Base-by-base conservation (phyloP, 2,113 vertebrate species). In the Hirundichthys speculiger region DNA sequence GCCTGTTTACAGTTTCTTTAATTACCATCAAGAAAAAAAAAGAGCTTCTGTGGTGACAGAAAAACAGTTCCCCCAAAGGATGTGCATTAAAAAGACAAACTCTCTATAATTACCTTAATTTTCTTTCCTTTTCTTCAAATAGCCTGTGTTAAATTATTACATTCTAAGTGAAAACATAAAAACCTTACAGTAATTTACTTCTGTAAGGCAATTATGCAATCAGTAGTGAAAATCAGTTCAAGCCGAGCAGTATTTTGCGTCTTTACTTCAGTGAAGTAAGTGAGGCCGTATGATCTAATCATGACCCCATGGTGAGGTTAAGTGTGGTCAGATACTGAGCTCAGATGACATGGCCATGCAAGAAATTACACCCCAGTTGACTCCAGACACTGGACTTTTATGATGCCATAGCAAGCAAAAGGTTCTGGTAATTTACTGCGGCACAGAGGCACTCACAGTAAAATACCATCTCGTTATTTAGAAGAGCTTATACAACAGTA, bases 81-180 rank as follows among this genome's bases (percentile, higher is more conserved):
- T 47, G 20, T 51, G 41, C 63, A 71, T 82, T 76, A 70, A 51
- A 20, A 49, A 64, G 65, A 76, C 62, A 79, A 81, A 77, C 18
- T 65, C 16, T 9, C 9, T 18, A 73, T 70, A 64, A 76, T 73
- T 74, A 64, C 49, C 46, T 64, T 34, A 3, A 34, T 34, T 34
- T 34, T 34, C 30, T 34, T 34, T 10, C 30, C 9, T 46, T 67
- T 48, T 45, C 60, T 57, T 6, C 34, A 21, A 63, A 39, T 64
- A 64, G 46, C 52, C 45, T 64, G 24, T 2, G 5, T 39, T 64
- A 60, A 24, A 47, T 58, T 64, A 43, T 72, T 20, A 70, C 61
- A 55, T 55, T 45, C 19, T 25, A 56, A 69, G 40, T 47, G 5
- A 43, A 65, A 75, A 76, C 60, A 39, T 38, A 1, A 65, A 34